phyloP scores from a whole-genome alignment of 2,113 vertebrate genomes.

The Melanerpes formicivorus region DNA sequence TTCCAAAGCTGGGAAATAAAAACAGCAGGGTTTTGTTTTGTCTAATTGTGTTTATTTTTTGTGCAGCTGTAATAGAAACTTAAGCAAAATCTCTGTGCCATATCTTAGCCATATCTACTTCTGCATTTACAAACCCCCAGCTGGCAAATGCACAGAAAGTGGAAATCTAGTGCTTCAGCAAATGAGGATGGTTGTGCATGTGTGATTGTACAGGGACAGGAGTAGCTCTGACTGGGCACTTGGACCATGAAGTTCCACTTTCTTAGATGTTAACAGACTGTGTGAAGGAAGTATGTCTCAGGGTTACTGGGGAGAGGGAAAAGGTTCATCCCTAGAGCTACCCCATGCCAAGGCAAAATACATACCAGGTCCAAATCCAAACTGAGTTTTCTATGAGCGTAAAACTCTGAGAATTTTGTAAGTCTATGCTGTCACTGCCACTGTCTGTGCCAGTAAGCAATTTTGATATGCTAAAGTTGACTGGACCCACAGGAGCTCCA shows the following conservation, averaged over 20 bases:
- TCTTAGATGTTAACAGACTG: not conserved
- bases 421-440: not conserved
- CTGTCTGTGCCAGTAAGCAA: not conserved
- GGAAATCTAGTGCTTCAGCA: not conserved
- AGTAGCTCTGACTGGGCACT: not conserved
- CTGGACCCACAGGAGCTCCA: not conserved
- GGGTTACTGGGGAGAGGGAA: not conserved
- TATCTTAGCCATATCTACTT: not conserved
- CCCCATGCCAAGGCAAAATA: not conserved
- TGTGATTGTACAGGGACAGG: not conserved
- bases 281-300: not conserved
- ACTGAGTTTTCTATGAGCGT: not conserved
- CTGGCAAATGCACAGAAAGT: not conserved
- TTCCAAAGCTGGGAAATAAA: not conserved
- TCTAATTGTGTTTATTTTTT: not conserved
- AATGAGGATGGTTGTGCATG: not conserved
- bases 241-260: not conserved
- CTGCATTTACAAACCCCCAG: not conserved
- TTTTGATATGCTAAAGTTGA: rapidly evolving
- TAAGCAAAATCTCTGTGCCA: not conserved
- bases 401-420: not conserved
- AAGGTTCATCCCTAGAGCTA: not conserved
- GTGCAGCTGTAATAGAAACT: not conserved
- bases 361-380: not conserved
- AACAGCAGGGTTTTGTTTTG: not conserved